A percentile compares a stretch with the other conserved stretches of the same genome.
Conservation (phyloP, 2,888 invertebrate species). For the Euzophera pinguis region DNA sequence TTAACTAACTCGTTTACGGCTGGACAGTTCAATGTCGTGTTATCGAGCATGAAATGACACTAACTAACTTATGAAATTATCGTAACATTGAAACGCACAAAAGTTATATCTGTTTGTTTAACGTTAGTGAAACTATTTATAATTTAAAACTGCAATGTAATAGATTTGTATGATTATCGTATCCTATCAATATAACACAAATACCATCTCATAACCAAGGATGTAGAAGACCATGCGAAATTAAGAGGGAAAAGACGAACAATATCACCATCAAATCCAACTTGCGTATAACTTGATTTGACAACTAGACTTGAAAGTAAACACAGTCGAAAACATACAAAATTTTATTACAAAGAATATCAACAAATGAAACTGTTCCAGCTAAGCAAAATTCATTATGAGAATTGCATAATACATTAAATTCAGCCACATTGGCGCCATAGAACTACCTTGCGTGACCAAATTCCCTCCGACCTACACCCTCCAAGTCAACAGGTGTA, state of each 20-base stretch:
- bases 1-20: slow-evolving; percentile 12
- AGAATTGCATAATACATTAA: slow-evolving; percentile 16
- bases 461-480: slow-evolving; percentile 35
- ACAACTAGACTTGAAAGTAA: too few relatives aligned
- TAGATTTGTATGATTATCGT: too few relatives aligned
- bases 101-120: too few relatives aligned
- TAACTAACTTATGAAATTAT: not conserved
- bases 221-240: too few relatives aligned
- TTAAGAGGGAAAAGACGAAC: too few relatives aligned
- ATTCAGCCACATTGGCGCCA: slow-evolving; percentile 34
- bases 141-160: too few relatives aligned
- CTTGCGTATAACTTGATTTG: too few relatives aligned
- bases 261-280: too few relatives aligned
- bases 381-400: slow-evolving; percentile 11
- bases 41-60: not conserved
- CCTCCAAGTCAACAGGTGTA: slow-evolving; percentile 60
- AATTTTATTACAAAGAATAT: not conserved
- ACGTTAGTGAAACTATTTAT: too few relatives aligned
- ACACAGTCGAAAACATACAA: too few relatives aligned
- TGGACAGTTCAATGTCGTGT: slow-evolving; percentile 1
- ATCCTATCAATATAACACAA: too few relatives aligned
- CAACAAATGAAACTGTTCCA: not conserved
- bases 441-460: slow-evolving; percentile 46
- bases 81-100: not conserved
- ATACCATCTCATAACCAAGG: too few relatives aligned